Evolutionary conservation across 2,113 vertebrate species (phyloP).

Genomic region (Suricata suricatta): DNA sequence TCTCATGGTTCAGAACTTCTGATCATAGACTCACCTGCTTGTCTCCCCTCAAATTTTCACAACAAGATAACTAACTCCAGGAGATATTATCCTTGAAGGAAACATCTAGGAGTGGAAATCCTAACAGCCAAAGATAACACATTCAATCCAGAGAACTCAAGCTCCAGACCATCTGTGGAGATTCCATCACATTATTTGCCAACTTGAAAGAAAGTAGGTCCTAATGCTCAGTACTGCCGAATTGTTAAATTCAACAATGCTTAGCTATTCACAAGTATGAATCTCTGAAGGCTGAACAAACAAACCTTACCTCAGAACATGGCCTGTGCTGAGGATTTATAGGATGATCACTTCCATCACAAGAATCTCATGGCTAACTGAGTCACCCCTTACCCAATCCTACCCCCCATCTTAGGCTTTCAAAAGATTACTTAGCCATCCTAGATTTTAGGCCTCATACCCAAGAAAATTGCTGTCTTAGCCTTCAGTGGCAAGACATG

Average conservation of each 20-base stretch:
- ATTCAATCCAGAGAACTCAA: neutral
- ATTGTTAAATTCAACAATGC: neutral
- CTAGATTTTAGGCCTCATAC: neutral
- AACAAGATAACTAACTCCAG: neutral
- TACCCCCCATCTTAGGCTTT: neutral
- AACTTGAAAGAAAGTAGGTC: neutral
- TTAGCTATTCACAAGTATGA: too few species aligned
- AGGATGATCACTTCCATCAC: neutral
- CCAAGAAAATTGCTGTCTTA: neutral
- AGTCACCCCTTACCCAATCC: neutral
- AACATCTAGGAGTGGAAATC: neutral
- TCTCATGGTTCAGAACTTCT: neutral
- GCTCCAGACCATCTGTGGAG: neutral
- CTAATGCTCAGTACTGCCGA: neutral
- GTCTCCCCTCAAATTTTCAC: neutral
- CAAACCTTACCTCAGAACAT: neutral
- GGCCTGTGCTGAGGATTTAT: neutral
- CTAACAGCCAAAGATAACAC: neutral
- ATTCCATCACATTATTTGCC: neutral
- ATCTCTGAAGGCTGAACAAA: neutral
- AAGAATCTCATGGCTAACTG: neutral
- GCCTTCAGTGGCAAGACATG: neutral
- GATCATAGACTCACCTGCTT: neutral
- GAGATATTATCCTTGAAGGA: neutral
- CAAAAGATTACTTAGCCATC: neutral